Conservation (phyloP, 2,888 invertebrate genomes). For the Epinotia nisella region DNA sequence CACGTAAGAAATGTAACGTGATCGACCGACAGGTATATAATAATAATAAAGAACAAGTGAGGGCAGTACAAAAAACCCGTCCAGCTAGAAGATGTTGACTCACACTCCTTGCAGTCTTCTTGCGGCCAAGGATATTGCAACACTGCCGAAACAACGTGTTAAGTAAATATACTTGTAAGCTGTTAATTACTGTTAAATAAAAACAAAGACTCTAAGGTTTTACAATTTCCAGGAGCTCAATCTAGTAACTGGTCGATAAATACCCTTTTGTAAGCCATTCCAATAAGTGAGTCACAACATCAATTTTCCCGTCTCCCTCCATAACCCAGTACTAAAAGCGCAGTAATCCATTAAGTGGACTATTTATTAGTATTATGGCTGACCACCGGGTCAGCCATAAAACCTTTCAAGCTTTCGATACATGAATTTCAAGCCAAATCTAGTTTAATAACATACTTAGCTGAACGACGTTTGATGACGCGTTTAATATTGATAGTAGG, state of each 20-base stretch:
- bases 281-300: slow-evolving; percentile 20
- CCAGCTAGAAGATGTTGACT: too few relatives aligned
- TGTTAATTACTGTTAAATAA: too few relatives aligned
- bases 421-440: slow-evolving; percentile 17
- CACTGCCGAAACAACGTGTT: too few relatives aligned
- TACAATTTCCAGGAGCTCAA: background rate
- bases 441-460: slow-evolving; percentile 16
- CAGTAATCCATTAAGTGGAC: slow-evolving; percentile 39
- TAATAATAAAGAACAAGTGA: too few relatives aligned
- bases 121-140: too few relatives aligned
- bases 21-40: too few relatives aligned
- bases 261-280: background rate
- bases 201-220: too few relatives aligned
- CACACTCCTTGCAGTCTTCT: too few relatives aligned
- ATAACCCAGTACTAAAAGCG: slow-evolving; percentile 25
- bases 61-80: too few relatives aligned
- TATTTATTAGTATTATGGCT: too few relatives aligned
- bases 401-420: slow-evolving; percentile 29
- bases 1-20: too few relatives aligned
- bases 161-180: too few relatives aligned
- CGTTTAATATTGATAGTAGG: background rate
- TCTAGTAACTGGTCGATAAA: background rate
- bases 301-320: slow-evolving; percentile 14
- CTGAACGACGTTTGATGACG: background rate
- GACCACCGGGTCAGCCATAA: slow-evolving; percentile 27